phyloP scores from a whole-genome alignment of 1,140 invertebrate species.

The Lineus longissimus region DNA sequence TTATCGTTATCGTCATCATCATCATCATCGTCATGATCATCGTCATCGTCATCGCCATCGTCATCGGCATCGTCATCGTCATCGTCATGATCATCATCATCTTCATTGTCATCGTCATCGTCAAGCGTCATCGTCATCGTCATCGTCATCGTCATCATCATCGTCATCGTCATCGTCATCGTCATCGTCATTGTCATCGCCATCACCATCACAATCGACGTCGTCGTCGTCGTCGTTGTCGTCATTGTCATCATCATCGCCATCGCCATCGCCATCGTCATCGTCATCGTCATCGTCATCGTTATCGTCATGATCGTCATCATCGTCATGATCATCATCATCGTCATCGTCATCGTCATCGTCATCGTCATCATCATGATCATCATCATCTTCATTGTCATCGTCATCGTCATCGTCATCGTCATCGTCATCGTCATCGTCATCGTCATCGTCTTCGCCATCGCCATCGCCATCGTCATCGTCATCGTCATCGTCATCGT shows the following conservation, averaged over 20 bases:
- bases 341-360: too few relatives aligned
- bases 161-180: background rate
- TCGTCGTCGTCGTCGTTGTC: background rate
- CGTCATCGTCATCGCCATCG: too few relatives aligned
- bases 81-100: too few relatives aligned
- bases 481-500: background rate
- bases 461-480: background rate
- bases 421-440: background rate
- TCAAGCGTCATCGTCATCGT: too few relatives aligned
- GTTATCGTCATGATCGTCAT: conserved; percentile 11
- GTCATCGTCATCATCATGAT: conserved; percentile 9
- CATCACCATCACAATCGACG: too few relatives aligned
- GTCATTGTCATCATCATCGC: conserved; percentile 7
- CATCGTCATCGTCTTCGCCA: background rate
- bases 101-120: too few relatives aligned
- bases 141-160: background rate
- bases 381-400: background rate
- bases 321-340: too few relatives aligned
- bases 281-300: conserved; percentile 10
- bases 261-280: background rate
- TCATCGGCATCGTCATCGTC: too few relatives aligned
- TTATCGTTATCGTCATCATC: conserved; percentile 6
- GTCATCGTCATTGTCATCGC: too few relatives aligned
- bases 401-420: background rate
- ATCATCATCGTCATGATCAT: too few relatives aligned